A percentile compares a stretch with the other conserved stretches of the same genome.
These are phyloP conservation scores for Cisticola juncidis DNA, from an alignment of 2,113 vertebrate genomes.

Conservation along the genomic window DNA sequence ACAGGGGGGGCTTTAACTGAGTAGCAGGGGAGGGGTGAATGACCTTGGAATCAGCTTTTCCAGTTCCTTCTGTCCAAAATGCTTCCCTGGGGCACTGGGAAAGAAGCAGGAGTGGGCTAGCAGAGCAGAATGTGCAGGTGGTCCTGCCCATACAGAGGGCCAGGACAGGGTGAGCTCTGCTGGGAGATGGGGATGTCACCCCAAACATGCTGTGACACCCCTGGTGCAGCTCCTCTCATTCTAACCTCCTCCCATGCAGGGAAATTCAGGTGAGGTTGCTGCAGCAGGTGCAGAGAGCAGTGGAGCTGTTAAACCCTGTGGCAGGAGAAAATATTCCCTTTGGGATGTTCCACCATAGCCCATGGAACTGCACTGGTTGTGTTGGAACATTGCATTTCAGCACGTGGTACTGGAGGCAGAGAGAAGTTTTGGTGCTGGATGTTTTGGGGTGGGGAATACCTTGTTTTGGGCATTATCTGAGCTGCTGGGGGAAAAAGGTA, in stretches of 20 bases:
- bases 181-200: background rate
- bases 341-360: background rate
- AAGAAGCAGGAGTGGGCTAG: background rate
- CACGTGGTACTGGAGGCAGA: background rate
- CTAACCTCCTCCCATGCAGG: background rate
- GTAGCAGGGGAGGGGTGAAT: background rate
- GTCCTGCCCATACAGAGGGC: background rate
- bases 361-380: background rate
- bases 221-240: background rate
- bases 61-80: background rate
- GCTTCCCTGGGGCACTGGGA: background rate
- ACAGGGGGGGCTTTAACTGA: background rate
- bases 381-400: background rate
- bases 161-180: background rate
- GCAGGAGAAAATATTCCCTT: background rate
- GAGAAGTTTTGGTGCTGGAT: background rate
- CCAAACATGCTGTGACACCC: background rate
- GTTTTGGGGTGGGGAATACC: background rate
- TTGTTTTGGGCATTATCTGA: background rate
- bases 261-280: background rate
- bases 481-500: background rate
- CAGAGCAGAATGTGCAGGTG: background rate
- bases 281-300: background rate
- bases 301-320: background rate
- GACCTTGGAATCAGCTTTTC: background rate